Percentiles rank a stretch among this genome's conserved stretches.
These are phyloP conservation scores for Bembecia ichneumoniformis DNA, from an alignment of 2,888 invertebrate genomes.

Conservation along the genomic window DNA sequence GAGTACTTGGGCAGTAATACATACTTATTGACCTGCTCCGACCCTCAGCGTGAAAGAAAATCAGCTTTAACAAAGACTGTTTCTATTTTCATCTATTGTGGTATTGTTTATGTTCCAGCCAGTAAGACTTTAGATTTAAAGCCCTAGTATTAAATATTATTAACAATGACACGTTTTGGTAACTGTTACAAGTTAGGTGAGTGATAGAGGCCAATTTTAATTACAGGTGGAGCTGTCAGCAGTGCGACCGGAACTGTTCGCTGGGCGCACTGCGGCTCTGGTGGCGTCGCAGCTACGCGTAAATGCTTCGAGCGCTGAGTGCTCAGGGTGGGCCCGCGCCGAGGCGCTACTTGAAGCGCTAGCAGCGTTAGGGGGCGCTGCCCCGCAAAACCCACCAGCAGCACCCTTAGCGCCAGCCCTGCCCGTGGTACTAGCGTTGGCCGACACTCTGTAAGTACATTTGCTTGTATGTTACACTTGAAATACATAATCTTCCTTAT, in stretches of 20 bases:
- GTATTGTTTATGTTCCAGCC: no score
- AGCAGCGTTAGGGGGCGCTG: constrained; percentile 38
- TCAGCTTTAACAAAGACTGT: no score
- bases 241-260: constrained; percentile 36
- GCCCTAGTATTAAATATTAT: background rate
- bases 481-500: no score
- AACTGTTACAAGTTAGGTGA: no score
- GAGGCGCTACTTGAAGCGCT: constrained; percentile 45
- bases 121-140: no score
- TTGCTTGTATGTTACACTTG: no score
- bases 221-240: constrained; percentile 48
- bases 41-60: no score
- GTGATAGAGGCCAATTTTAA: no score
- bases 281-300: constrained; percentile 31
- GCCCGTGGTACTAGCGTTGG: constrained; percentile 1
- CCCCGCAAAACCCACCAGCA: constrained; percentile 13
- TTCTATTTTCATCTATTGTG: no score
- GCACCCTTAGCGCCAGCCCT: constrained; percentile 29
- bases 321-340: constrained; percentile 19
- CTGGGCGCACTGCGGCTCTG: constrained; percentile 36
- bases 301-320: constrained; percentile 15
- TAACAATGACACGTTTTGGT: background rate
- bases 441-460: no score
- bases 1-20: no score
- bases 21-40: no score